Base-by-base conservation (phyloP, 1,140 invertebrate genomes). In the Glossosoma conforme region DNA sequence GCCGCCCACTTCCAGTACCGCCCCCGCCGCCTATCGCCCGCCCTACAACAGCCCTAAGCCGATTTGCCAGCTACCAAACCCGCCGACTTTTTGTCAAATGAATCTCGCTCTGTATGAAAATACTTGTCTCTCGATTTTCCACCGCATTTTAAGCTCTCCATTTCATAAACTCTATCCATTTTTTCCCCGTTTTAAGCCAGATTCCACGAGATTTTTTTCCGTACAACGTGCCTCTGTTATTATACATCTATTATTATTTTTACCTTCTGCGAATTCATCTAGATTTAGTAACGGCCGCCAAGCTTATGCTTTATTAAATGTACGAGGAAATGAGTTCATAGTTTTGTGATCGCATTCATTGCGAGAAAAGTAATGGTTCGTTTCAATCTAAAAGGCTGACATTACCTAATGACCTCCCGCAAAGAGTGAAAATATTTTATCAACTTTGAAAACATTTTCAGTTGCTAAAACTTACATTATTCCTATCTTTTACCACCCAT, bases 61-160 rank as follows among this genome's bases (percentile, higher is more conserved):
- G 55, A 49, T 52, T 57, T 52, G 40, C 40, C 41, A 38, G 20
- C 19, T 25, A 40, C 52, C 38, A 25, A 18, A 30, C 14, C 24
- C 25, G 37, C 15, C 35, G 45, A 57, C 50, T 57, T 57, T 57
- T 57, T 57, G 55, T 52, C 55, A 52, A 49, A 52, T 44, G 50
- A 52, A 57, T 52, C 54, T 52, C 50, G 44, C 49, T 48, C 49
- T 57, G 52, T 49, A 52, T 51, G 55, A 48, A 57, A 57, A 42
- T 46, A 44, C 45, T 48, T 36, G 49, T 52, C 42, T 40, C 53
- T 51, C 53, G 53, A 55, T 55, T 50, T 55, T 50, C 53, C 48
- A 19, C 43, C 36, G 49, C 49, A 40, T 33, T 48, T 51, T 47
- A 45, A 47, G 45, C 53, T 44, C 44, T 35, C 36, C 44, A 37